These are phyloP conservation scores for Phytoseiulus persimilis DNA, from an alignment of 2,888 invertebrate genomes.

Conservation along the genomic window DNA sequence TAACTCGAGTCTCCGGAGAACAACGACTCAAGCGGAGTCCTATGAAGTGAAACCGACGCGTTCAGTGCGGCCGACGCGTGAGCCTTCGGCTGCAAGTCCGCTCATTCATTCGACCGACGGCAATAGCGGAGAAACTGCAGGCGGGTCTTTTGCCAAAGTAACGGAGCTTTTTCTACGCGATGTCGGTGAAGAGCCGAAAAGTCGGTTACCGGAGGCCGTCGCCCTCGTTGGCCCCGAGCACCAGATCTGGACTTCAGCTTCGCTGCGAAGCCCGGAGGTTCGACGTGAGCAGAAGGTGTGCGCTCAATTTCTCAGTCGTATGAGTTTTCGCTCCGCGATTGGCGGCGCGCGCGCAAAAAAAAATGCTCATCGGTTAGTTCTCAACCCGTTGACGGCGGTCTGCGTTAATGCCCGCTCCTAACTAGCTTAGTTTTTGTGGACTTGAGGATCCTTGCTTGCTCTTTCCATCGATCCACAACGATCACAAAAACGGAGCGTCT, in stretches of 20 bases:
- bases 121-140: neutral
- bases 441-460: neutral
- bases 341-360: neutral
- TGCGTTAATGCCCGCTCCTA: too few relatives aligned
- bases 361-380: neutral
- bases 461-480: too few relatives aligned
- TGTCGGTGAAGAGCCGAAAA: neutral
- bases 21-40: neutral
- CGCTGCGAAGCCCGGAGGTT: neutral
- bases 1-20: neutral
- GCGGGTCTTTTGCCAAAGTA: neutral
- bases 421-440: neutral
- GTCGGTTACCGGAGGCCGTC: slow-evolving; percentile 5
- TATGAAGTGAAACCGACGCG: neutral
- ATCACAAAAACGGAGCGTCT: neutral
- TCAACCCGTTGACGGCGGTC: neutral
- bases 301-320: neutral
- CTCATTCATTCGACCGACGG: neutral
- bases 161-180: neutral
- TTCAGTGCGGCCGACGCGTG: neutral
- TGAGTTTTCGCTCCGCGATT: neutral
- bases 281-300: neutral
- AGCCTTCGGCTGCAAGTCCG: neutral
- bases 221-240: neutral
- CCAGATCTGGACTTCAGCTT: neutral